phyloP scores from a whole-genome alignment of 2,888 invertebrate species.

The Venustoraphidia nigricollis region DNA sequence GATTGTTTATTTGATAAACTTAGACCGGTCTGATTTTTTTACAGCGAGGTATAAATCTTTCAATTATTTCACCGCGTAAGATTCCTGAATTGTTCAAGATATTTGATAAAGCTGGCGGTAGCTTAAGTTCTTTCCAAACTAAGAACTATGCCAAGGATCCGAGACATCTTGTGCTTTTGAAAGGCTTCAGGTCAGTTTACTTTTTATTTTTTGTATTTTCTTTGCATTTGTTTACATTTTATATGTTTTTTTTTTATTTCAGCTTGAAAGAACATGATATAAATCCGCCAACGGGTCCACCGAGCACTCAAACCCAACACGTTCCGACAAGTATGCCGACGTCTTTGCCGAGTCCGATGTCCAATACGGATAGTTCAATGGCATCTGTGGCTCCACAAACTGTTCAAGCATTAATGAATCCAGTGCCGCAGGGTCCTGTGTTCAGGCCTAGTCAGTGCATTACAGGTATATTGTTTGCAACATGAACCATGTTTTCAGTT shows the following conservation, averaged over 20 bases:
- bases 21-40: conserved; percentile 17
- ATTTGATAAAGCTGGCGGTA: conserved; percentile 83
- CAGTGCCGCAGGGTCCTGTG: conserved; percentile 25
- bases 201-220: neutral
- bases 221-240: neutral
- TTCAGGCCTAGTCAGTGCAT: conserved; percentile 24
- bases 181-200: conserved; percentile 45
- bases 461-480: conserved; percentile 13
- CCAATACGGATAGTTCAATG: conserved; percentile 37
- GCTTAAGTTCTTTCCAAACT: conserved; percentile 57
- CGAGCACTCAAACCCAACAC: conserved; percentile 22
- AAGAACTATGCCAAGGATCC: conserved; percentile 88
- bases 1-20: neutral
- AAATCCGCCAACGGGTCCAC: conserved; percentile 35
- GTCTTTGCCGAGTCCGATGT: conserved; percentile 35
- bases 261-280: conserved; percentile 52
- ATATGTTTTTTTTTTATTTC: conserved; percentile 15
- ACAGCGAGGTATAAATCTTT: conserved; percentile 66
- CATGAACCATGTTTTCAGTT: too few species aligned
- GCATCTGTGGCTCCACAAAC: conserved; percentile 20
- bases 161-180: conserved; percentile 61
- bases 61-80: conserved; percentile 78
- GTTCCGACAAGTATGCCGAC: conserved; percentile 24
- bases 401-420: conserved; percentile 22
- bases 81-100: conserved; percentile 72